Base-by-base conservation (phyloP, 1,140 invertebrate species). In the Saccostrea glomerata region DNA sequence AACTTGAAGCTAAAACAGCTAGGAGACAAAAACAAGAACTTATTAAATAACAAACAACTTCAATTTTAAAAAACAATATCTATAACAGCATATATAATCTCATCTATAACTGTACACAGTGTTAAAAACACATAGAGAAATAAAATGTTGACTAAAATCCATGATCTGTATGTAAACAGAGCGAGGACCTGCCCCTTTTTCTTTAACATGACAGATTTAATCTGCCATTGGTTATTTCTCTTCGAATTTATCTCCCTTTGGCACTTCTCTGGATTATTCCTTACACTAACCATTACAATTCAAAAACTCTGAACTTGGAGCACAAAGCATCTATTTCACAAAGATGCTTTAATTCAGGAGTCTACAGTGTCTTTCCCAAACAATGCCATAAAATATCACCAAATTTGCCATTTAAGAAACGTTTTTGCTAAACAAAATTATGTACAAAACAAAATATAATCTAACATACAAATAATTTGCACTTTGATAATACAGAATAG, bases 1-100 rank as follows among this genome's bases (percentile, higher is more conserved):
- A 77, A 77, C 70, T 77, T 77, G 70, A 77, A 77, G 70, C 70
- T 77, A 77, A 77, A 77, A 77, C 70, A 77, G 25, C 70, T 77
- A 77, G 25, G 70, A 77, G 70, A 77, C 70, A 77, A 25, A 77
- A 77, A 63, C 23, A 25, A 36, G 70, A 77, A 77, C 70, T 77
- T 25, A 77, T 25, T 77, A 77, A 77, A 77, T 77, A 77, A 77
- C 70, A 77, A 77, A 77, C 70, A 77, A 77, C 70, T 77, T 25
- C 25, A 77, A 77, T 77, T 36, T 36, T 1, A 77, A 77, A 30
- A 15, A 77, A 36, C 25, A 25, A 11, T 77, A 77, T 77, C 70
- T 77, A 25, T 77, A 77, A 77, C 70, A 77, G 25, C 30, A 77
- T 77, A 77, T 77, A 77, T 77, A 77, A 77, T 77, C 70, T 77